Evolutionary conservation across 2,113 vertebrate genomes (phyloP), one percentile per base, ranked within the genome.

Genomic region (Phalacrocorax brasilianus): DNA sequence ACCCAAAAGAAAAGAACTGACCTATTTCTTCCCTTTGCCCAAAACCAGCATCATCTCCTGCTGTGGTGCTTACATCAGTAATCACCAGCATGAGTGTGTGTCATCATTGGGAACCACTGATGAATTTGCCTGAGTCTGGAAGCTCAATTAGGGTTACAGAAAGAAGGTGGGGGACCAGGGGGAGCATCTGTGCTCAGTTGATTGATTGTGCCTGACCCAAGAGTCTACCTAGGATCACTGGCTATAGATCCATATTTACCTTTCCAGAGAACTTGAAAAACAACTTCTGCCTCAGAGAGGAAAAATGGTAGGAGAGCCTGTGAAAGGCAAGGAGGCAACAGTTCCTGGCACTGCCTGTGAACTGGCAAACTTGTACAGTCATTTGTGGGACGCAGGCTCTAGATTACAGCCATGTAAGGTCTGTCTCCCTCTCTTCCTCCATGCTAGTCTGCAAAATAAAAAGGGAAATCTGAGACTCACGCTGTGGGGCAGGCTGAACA

Each of bases 341-440:
- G 58, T 93, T 92, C 33, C 33, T 93, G 79, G 85, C 80, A 85
- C 55, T 65, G 90, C 52, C 70, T 93, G 33, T 80, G 40, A 62
- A 65, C 49, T 88, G 68, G 50, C 33, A 78, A 63, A 88, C 67
- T 33, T 59, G 84, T 58, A 73, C 28, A 86, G 78, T 88, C 67
- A 47, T 78, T 55, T 78, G 76, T 79, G 89, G 73, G 96, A 91
- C 81, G 68, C 68, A 73, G 87, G 80, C 80, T 83, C 68, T 94
- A 93, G 47, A 78, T 66, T 85, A 90, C 52, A 4, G 47, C 94
- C 91, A 91, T 94, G 84, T 91, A 97, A 95, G 80, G 80, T 83
- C 66, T 95, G 74, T 95, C 77, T 97, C 90, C 23, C 42, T 93
- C 59, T 91, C 91, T 96, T 94, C 85, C 61, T 55, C 56, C 50